Conservation (phyloP, 2,888 invertebrate genomes). For the Ptycholaimellus sp. region DNA sequence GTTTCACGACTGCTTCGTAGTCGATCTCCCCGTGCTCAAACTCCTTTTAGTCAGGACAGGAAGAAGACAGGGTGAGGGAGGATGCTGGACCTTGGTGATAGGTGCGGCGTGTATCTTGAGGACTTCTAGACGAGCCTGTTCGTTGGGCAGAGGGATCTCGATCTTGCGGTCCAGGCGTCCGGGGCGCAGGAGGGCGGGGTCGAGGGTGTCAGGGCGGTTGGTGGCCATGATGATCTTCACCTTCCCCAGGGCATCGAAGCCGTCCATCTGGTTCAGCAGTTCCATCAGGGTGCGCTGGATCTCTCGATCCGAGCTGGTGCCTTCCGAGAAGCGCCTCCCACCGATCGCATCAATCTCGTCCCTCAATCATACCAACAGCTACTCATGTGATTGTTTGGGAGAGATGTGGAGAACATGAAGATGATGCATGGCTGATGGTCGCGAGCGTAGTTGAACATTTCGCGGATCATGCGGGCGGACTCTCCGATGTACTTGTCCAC, state of each 20-base stretch:
- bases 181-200: conserved; percentile 82
- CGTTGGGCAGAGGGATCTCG: conserved; percentile 91
- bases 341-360: conserved; percentile 99
- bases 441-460: conserved; percentile 98
- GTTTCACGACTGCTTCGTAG: conserved; percentile 90
- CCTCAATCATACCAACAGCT: too few species aligned
- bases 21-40: conserved; percentile 93
- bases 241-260: conserved; percentile 79
- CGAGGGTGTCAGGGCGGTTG: conserved; percentile 88
- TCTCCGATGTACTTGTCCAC: conserved; percentile 99
- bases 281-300: conserved; percentile 98
- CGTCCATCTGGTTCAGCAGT: conserved; percentile 93
- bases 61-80: too few species aligned
- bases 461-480: conserved; percentile 82
- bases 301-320: conserved; percentile 95
- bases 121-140: conserved; percentile 45
- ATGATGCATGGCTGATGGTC: conserved; percentile 99
- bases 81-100: too few species aligned
- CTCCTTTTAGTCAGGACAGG: too few species aligned
- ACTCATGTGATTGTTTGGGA: too few species aligned
- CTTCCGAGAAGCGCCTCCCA: conserved; percentile 89
- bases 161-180: conserved; percentile 93
- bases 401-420: conserved; percentile 71
- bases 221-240: conserved; percentile 98
- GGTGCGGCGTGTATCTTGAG: conserved; percentile 84